Percentiles rank a stretch among this genome's conserved stretches.
Evolutionary conservation across 2,113 vertebrate species (phyloP).

Genomic region (Leptosomus discolor): DNA sequence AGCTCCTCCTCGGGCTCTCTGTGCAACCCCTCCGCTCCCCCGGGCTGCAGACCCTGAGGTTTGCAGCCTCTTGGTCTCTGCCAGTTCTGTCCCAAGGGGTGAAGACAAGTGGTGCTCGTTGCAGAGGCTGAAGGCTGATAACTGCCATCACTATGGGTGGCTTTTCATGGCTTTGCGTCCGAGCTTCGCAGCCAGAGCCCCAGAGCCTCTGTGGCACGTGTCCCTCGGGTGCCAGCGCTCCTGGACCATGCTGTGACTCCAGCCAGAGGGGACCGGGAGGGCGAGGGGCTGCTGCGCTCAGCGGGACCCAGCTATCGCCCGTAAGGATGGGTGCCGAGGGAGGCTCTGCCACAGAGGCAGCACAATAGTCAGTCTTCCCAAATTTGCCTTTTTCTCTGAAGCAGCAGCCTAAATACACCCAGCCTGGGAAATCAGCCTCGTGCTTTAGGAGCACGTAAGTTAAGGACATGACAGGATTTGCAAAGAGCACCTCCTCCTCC

Average conservation of each 20-base stretch:
- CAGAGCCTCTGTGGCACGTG: no score
- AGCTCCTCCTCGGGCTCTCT: background rate
- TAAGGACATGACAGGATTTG: background rate
- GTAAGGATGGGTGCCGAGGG: fast-evolving
- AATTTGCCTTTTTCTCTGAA: background rate
- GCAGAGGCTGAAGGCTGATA: no score
- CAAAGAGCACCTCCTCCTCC: background rate
- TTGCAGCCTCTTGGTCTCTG: background rate
- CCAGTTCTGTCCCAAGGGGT: background rate
- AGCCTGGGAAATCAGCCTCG: background rate
- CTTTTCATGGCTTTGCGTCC: no score
- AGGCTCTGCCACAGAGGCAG: background rate
- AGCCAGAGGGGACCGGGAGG: no score
- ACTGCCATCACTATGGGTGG: no score
- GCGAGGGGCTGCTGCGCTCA: background rate
- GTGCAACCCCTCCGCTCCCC: background rate
- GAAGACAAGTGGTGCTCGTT: background rate
- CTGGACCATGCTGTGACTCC: no score
- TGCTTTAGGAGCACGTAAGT: background rate
- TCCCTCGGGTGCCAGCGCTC: no score
- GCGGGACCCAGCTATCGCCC: background rate
- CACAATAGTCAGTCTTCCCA: background rate
- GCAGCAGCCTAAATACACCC: background rate
- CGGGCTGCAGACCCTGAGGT: no score
- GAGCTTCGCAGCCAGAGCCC: no score